A percentile compares a stretch with the other conserved stretches of the same genome.
phyloP scores from a whole-genome alignment of 2,113 vertebrate genomes.

The Manacus vitellinus region DNA sequence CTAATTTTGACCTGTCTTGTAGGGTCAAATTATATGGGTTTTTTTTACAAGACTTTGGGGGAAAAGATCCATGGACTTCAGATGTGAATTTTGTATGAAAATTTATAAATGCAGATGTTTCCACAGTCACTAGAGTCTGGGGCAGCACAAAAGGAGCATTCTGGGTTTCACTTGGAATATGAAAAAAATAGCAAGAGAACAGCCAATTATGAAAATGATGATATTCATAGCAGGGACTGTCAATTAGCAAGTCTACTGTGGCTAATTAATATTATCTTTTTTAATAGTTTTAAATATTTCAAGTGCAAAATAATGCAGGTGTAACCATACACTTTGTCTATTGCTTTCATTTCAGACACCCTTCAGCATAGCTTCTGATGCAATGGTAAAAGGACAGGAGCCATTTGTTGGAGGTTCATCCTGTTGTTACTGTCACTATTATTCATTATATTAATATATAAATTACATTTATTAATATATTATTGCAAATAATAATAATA shows the following conservation, averaged over 20 bases:
- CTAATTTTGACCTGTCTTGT: not conserved
- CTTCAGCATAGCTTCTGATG: not conserved
- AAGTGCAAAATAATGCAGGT: not conserved
- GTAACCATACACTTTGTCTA: not conserved
- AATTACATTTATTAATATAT: not conserved
- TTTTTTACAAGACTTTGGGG: not conserved
- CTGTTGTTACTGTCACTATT: not conserved
- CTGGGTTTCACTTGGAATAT: fast-evolving
- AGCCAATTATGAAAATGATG: not conserved
- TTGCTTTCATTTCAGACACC: not conserved
- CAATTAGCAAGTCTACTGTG: not conserved
- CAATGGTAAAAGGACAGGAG: not conserved
- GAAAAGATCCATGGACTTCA: not conserved
- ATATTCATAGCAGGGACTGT: not conserved
- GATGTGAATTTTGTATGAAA: not conserved
- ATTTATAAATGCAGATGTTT: not conserved
- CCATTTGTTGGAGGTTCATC: not conserved
- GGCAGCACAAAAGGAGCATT: not conserved
- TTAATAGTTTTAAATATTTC: not conserved
- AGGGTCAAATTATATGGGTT: not conserved
- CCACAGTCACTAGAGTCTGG: not conserved
- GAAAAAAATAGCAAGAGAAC: not conserved
- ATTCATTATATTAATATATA: not conserved
- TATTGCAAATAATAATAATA: not conserved
- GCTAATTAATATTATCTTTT: not conserved